Evolutionary conservation across 2,888 invertebrate species (phyloP).

Genomic region (Lasioglossum pauxillum): DNA sequence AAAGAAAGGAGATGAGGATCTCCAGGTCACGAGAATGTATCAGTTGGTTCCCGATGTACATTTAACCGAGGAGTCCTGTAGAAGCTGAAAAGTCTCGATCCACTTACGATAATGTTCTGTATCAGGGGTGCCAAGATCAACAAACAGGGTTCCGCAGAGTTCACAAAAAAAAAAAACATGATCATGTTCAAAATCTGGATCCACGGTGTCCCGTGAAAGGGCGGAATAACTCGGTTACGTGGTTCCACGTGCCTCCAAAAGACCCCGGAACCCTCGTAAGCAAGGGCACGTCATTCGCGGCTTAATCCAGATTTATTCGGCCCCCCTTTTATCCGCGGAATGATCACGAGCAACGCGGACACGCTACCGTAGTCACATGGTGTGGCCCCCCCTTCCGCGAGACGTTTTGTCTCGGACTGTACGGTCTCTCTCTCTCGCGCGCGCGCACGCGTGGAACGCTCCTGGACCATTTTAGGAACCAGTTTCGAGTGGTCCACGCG

Average conservation of each 20-base stretch:
- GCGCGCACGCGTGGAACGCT: constrained; percentile 54
- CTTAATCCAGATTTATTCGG: constrained; percentile 75
- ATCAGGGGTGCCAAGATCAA: not conserved
- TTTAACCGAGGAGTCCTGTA: no score
- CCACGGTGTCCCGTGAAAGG: not conserved
- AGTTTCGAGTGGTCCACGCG: constrained; percentile 62
- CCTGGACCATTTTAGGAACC: constrained; percentile 69
- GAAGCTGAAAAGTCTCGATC: not conserved
- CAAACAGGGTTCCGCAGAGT: not conserved
- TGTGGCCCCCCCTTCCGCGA: constrained; percentile 28
- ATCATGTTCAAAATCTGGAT: not conserved
- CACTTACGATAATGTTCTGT: not conserved
- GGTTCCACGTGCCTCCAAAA: constrained; percentile 30
- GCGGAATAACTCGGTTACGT: constrained; percentile 13
- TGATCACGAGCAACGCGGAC: constrained; percentile 59
- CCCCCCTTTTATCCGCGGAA: constrained; percentile 68
- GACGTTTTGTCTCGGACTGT: constrained; percentile 51
- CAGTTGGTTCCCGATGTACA: no score
- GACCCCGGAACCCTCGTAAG: constrained; percentile 47
- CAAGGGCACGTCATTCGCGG: constrained; percentile 55
- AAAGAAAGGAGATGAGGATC: not conserved
- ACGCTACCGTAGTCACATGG: constrained; percentile 57
- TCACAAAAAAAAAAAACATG: not conserved
- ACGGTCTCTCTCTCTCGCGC: constrained; percentile 30
- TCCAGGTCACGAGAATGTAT: no score